Base-by-base conservation (phyloP, 37 sponge, comb jelly and placozoan species). In the Amphimedon queenslandica region DNA sequence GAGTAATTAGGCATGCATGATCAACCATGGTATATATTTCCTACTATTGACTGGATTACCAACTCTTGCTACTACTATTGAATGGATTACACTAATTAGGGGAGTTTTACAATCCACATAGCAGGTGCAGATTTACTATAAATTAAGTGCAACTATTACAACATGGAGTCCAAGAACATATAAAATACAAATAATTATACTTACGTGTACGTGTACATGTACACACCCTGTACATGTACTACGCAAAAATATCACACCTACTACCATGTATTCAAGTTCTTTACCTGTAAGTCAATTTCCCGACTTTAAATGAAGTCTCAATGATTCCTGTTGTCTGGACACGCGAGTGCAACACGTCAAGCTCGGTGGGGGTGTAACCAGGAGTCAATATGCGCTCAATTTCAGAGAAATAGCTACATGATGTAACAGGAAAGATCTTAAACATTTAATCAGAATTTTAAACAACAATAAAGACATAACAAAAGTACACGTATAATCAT, bases 261-360 rank as follows among this genome's bases (percentile, higher is more conserved):
- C 42, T 18, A n/a, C 39, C 35, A 23, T 6, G 8, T 6, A 34
- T 70, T 28, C 43, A 23, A 71, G n/a, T 37, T 43, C 57, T 75
- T 3, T 21, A 95, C 96, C 86, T 95, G 87, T 93, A 97, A 24
- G 82, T 84, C 20, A 97, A 77, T 61, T 83, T 74, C n/a, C 84
- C 78, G 37, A 93, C 98, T 20, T 57, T 76, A 51, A 97, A 93
- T 16, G 88, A 70, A 0, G 98, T 97, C 77, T 97, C 98, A 13
- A 91, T 91, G 55, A 97, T 93, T 10, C 98, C 98, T 8, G 98
- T 97, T 2, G 98, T 97, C 67, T 84, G 79, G 5, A 97, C 94
- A 40, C 98, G 77, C 1, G 98, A 90, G 66, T 94, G 58, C 25
- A 97, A 77, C 37, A 93, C 98, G 65, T 97, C 98, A 35, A 93